phyloP scores from a whole-genome alignment of 2,888 invertebrate species.

The Hecatera dysodea region DNA sequence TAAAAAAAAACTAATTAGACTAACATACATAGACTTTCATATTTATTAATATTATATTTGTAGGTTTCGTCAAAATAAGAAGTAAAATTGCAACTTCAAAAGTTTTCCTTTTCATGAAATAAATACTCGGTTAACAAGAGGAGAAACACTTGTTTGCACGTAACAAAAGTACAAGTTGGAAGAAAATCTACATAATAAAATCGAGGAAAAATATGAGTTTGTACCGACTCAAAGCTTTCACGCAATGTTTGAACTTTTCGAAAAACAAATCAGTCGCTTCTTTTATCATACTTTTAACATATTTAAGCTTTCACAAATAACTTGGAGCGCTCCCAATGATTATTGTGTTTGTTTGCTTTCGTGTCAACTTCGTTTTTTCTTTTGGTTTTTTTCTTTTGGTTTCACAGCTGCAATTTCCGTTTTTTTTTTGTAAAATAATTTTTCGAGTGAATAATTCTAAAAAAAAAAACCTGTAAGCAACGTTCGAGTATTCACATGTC shows the following conservation, averaged over 20 bases:
- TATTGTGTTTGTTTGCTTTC: constrained; percentile 42
- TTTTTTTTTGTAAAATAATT: constrained; percentile 14
- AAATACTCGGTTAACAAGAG: constrained; percentile 22
- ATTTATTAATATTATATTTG: neutral
- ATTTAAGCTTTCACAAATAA: constrained; percentile 60
- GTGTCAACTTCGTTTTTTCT: constrained; percentile 29
- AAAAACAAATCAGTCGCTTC: constrained; percentile 61
- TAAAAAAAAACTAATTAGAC: too few species aligned
- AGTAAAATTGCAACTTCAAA: neutral
- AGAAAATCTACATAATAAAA: constrained; percentile 63
- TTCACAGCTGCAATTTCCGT: too few species aligned
- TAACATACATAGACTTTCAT: too few species aligned
- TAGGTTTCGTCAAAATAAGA: constrained; percentile 16
- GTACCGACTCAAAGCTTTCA: constrained; percentile 42
- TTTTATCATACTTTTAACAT: constrained; percentile 61
- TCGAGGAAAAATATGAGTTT: constrained; percentile 61
- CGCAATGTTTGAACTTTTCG: constrained; percentile 57
- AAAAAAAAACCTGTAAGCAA: too few species aligned
- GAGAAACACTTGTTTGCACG: constrained; percentile 54
- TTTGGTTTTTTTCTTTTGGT: constrained; percentile 20
- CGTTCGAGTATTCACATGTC: too few species aligned
- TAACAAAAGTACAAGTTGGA: constrained; percentile 48
- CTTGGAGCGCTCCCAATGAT: constrained; percentile 36
- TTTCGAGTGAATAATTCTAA: neutral
- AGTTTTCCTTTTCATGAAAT: constrained; percentile 7